These are phyloP conservation scores for Sylvia borin DNA, from an alignment of 2,797 vertebrate species.

Conservation along the genomic window DNA sequence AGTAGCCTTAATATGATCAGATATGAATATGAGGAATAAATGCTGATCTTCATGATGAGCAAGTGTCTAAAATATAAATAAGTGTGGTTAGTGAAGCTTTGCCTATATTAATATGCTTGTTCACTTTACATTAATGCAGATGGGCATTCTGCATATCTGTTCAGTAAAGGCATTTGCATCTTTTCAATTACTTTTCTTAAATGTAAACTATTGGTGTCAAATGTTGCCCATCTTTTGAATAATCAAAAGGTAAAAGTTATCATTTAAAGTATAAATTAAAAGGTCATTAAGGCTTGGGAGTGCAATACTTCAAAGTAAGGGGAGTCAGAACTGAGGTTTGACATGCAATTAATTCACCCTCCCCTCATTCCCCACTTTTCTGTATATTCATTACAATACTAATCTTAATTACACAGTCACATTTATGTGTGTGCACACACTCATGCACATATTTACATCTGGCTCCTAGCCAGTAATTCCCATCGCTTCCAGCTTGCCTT, in stretches of 20 bases:
- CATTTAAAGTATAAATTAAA: constrained; percentile 60
- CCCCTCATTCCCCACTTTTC: neutral
- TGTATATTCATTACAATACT: neutral
- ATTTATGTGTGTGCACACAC: neutral
- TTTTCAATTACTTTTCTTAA: constrained; percentile 59
- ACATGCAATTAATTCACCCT: constrained; percentile 22
- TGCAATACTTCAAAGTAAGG: constrained; percentile 43
- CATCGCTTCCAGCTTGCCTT: neutral
- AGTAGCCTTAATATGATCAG: neutral
- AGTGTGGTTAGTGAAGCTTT: constrained; percentile 30
- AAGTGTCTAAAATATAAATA: constrained; percentile 21
- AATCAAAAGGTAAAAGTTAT: constrained; percentile 45
- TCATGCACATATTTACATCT: neutral
- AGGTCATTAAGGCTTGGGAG: constrained; percentile 41
- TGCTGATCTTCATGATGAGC: neutral
- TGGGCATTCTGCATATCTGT: constrained; percentile 24
- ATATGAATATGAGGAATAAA: constrained; percentile 11
- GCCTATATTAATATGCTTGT: constrained; percentile 26
- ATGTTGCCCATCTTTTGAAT: constrained; percentile 47
- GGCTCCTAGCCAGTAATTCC: neutral
- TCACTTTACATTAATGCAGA: constrained; percentile 9
- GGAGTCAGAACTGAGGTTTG: constrained; percentile 22
- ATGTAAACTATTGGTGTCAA: constrained; percentile 53
- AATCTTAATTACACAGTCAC: constrained; percentile 9
- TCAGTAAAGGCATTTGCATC: constrained; percentile 45